Conservation (phyloP, 2,797 vertebrate genomes). For the Lepus oiostolus region DNA sequence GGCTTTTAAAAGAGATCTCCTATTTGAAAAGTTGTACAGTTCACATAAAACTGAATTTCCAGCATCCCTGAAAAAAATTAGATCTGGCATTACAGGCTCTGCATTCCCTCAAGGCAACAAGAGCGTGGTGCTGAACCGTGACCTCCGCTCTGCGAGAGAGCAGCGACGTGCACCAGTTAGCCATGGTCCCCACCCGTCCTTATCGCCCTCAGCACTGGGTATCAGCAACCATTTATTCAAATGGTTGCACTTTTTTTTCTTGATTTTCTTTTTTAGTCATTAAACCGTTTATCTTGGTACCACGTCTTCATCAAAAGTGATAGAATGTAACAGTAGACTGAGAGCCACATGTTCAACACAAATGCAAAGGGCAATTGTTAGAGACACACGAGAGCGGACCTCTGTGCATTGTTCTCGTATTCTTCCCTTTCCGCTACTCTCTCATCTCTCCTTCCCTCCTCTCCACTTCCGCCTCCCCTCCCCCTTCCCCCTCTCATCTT, state of each 20-base stretch:
- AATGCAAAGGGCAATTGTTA: not conserved
- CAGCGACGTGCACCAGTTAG: not conserved
- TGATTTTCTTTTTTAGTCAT: conserved; percentile 37
- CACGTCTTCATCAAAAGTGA: conserved; percentile 39
- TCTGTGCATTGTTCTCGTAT: not conserved
- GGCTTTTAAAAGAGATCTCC: not conserved
- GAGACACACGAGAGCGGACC: conserved; percentile 11
- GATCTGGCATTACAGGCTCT: not conserved
- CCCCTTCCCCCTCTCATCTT: not conserved
- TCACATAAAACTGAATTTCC: conserved; percentile 43
- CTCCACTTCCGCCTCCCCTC: too few relatives aligned
- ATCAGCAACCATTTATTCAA: not conserved
- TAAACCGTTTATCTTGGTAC: not conserved
- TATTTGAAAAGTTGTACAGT: conserved; percentile 57
- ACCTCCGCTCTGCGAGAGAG: not conserved
- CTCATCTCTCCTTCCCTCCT: too few relatives aligned
- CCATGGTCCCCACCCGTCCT: not conserved
- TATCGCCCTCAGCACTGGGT: not conserved
- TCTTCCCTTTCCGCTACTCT: not conserved
- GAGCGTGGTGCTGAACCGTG: not conserved
- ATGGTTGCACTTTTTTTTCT: not conserved
- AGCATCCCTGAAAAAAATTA: conserved; percentile 47
- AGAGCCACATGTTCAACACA: not conserved
- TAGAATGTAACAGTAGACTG: not conserved
- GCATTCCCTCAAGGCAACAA: not conserved